Evolutionary conservation across 2,797 vertebrate species (phyloP).

Genomic region (Hozukius guyotensis): DNA sequence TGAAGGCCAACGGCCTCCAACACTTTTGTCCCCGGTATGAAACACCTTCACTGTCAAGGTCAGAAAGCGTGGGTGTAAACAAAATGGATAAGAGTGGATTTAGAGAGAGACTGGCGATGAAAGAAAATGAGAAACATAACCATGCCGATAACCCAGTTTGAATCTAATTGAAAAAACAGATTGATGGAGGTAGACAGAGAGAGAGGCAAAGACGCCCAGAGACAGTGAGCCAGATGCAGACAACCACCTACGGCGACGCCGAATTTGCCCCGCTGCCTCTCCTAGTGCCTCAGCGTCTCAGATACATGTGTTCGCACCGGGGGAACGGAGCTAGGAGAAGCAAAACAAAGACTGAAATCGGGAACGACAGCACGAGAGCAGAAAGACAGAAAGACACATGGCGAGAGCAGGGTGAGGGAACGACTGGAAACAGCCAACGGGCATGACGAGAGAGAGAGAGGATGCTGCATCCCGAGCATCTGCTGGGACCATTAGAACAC

Average conservation of each 20-base stretch:
- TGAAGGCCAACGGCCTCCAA: not conserved
- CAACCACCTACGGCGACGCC: not conserved
- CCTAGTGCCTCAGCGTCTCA: not conserved
- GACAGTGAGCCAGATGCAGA: conserved; percentile 27
- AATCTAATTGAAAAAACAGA: conserved; percentile 35
- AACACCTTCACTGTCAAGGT: not conserved
- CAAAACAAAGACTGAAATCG: conserved; percentile 34
- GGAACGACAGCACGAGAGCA: not conserved
- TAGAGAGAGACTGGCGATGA: not conserved
- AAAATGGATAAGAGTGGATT: not conserved
- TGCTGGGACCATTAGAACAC: conserved; percentile 20
- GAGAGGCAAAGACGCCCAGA: not conserved
- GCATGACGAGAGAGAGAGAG: conserved; percentile 15
- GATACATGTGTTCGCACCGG: conserved; percentile 9
- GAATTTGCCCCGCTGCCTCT: conserved; percentile 3
- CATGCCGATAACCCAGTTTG: conserved; percentile 3
- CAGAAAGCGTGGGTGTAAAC: not conserved
- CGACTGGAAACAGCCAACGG: conserved; percentile 34
- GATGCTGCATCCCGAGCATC: conserved; percentile 20
- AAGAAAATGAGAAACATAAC: not conserved
- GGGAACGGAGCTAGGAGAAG: conserved; percentile 8
- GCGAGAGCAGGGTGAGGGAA: not conserved
- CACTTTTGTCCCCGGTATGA: not conserved
- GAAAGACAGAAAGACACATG: not conserved
- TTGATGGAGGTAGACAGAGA: not conserved